Percentiles rank a stretch among this genome's conserved stretches.
Conservation (phyloP, 2,888 invertebrate species). For the Pollenia griseotomentosa region DNA sequence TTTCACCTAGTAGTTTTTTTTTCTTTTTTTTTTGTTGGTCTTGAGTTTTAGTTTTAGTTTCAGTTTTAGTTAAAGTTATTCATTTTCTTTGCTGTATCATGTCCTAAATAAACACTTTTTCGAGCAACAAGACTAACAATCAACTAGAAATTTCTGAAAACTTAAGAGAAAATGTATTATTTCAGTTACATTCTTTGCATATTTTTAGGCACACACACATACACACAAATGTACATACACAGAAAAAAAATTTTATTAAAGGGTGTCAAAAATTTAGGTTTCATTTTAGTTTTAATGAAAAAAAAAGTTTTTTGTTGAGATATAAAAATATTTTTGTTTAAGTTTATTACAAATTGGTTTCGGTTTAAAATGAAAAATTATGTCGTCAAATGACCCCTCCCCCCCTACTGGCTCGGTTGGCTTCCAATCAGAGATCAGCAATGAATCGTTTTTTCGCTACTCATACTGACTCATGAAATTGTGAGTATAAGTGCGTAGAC, state of each 20-base stretch:
- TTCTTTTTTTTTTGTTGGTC: neutral
- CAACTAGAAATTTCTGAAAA: conserved; percentile 31
- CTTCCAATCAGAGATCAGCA: no score
- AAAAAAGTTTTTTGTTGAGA: no score
- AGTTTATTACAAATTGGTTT: no score
- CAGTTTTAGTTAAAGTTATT: conserved; percentile 47
- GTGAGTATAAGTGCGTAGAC: no score
- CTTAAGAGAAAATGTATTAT: conserved; percentile 49
- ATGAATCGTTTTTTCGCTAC: no score
- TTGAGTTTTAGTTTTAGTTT: conserved; percentile 28
- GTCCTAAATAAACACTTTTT: conserved; percentile 71
- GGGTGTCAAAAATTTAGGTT: no score
- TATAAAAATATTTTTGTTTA: no score
- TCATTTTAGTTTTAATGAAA: no score
- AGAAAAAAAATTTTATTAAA: neutral
- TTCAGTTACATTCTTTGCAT: conserved; percentile 64
- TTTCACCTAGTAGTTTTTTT: neutral
- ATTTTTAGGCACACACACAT: conserved; percentile 24
- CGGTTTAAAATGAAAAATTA: no score
- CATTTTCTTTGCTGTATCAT: conserved; percentile 42
- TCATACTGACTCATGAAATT: no score
- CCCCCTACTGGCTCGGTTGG: no score
- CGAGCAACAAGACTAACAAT: neutral
- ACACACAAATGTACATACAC: neutral
- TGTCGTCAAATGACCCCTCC: no score